Conservation (phyloP, 2,113 vertebrate species). For the Odontophorus gujanensis region DNA sequence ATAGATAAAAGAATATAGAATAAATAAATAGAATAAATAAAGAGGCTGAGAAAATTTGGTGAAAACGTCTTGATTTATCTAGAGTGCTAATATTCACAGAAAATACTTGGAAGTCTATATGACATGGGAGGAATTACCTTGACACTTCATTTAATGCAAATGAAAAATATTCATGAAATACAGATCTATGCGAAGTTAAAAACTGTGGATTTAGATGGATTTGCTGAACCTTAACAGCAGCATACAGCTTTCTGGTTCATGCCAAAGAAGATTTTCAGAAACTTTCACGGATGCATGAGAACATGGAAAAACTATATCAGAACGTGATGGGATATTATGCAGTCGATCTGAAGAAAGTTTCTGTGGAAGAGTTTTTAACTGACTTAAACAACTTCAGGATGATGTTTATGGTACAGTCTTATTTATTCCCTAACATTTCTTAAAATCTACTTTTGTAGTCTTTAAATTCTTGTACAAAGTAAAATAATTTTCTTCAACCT, state of each 20-base stretch:
- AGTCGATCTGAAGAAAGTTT: slow-evolving; percentile 93
- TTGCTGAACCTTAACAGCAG: slow-evolving; percentile 80
- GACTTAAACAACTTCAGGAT: slow-evolving; percentile 95
- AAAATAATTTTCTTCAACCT: neutral
- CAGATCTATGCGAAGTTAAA: neutral
- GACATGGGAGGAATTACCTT: neutral
- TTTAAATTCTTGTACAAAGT: neutral
- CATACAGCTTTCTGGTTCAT: slow-evolving; percentile 86
- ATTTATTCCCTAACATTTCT: neutral
- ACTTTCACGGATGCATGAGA: slow-evolving; percentile 86
- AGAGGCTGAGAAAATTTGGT: neutral
- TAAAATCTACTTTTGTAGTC: neutral
- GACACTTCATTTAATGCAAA: neutral
- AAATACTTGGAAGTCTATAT: neutral
- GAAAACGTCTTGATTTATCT: neutral
- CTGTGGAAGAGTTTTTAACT: slow-evolving; percentile 91
- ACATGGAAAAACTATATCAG: slow-evolving; percentile 89
- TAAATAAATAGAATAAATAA: too few species aligned
- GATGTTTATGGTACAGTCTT: slow-evolving; percentile 87
- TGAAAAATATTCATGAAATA: neutral
- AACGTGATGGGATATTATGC: slow-evolving; percentile 89
- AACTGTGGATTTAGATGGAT: neutral
- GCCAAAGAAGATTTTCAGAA: slow-evolving; percentile 90
- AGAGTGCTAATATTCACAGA: neutral
- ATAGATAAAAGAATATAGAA: too few species aligned